Evolutionary conservation across 1,140 invertebrate genomes (phyloP), one percentile per base, ranked within the genome.

Genomic region (Pristionchus pacificus): DNA sequence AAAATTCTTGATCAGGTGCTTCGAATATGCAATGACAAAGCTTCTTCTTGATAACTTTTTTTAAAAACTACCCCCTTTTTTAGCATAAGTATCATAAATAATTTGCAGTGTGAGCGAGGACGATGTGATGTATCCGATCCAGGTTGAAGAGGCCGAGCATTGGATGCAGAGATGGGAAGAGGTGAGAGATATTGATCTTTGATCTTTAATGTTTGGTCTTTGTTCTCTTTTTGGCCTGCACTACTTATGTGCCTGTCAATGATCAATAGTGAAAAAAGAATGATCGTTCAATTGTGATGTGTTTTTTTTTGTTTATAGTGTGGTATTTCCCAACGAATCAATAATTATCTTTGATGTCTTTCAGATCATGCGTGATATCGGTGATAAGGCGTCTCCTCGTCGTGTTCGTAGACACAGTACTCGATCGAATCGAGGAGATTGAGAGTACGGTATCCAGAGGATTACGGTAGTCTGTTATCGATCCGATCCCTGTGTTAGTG

Each of bases 381-480:
- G 6, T 6, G 38, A 49, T 10, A 49, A 49, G 38, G 19, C 38
- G 6, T 49, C 38, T 6, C 38, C 38, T 10, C 38, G 38, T 19
- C 6, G 38, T 10, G 38, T 49, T 6, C 6, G 38, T 10, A 49
- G 38, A 49, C 38, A 10, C 6, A 49, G 38, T 19, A 49, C 38
- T 49, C 38, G 38, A 49, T 49, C 38, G 38, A 49, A 10, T 19
- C 6, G 19, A 19, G 19, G 6, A 19, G 38, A 49, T 10, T 49
- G 19, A 49, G 38, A 19, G 19, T 49, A 49, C 38, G 38, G 38
- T 49, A 49, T 49, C 6, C 6, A 19, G 19, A 49, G 38, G 38
- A 49, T 49, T 49, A 49, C 38, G 38, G 38, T 49, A 49, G 38
- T n/a, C n/a, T n/a, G n/a, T n/a, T n/a, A n/a, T n/a, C n/a, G n/a